Conservation (phyloP, 2,797 vertebrate genomes). For the Oreochromis grahami region DNA sequence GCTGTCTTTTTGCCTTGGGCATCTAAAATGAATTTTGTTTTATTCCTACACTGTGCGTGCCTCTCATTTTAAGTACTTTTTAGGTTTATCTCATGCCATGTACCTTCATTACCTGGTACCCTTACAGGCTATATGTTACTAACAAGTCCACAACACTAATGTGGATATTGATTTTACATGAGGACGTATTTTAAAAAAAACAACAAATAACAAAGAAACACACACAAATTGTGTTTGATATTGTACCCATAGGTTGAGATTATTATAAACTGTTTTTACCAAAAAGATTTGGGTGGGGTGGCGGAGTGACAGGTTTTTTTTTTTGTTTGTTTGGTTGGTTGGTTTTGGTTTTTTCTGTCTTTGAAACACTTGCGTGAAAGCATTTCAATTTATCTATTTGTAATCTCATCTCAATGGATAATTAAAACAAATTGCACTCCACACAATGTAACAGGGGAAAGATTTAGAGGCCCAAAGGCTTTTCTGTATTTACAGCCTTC, state of each 20-base stretch:
- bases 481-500: slow-evolving; percentile 69
- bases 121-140: neutral
- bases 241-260: neutral
- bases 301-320: neutral
- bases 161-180: neutral
- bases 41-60: slow-evolving; percentile 21
- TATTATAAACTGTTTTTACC: neutral
- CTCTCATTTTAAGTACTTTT: slow-evolving; percentile 22
- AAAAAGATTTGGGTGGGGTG: neutral
- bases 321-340: neutral
- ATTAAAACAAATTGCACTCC: slow-evolving; percentile 69
- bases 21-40: slow-evolving; percentile 37
- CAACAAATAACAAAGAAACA: neutral
- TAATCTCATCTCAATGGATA: slow-evolving; percentile 71
- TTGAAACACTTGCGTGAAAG: slow-evolving; percentile 3
- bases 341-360: neutral
- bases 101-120: neutral
- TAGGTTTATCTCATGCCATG: neutral
- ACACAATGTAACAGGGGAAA: slow-evolving; percentile 55
- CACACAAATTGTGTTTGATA: neutral
- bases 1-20: slow-evolving; percentile 46
- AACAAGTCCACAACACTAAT: neutral
- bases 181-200: neutral
- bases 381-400: slow-evolving; percentile 46
- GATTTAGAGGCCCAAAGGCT: slow-evolving; percentile 71